Evolutionary conservation across 1,140 invertebrate genomes (phyloP).

Genomic region (Papilio aristodemus): DNA sequence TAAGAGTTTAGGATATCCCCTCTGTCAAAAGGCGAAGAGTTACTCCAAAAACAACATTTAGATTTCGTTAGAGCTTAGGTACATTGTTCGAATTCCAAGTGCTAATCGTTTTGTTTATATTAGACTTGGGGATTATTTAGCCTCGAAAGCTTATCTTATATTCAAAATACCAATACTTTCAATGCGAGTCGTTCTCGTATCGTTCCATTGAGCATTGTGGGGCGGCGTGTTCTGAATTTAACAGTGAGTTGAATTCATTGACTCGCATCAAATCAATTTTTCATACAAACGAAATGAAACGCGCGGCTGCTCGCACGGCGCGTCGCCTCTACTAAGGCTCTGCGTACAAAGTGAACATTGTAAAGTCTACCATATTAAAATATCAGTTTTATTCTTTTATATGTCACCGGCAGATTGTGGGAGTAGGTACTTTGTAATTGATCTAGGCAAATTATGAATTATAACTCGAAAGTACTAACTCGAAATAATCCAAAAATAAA

Average conservation of each 20-base stretch:
- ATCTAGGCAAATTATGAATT: too few relatives aligned
- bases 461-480: too few relatives aligned
- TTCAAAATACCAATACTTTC: neutral
- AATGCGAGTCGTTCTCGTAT: neutral
- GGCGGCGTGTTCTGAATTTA: neutral
- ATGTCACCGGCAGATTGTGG: too few relatives aligned
- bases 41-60: too few relatives aligned
- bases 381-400: neutral
- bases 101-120: too few relatives aligned
- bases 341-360: neutral
- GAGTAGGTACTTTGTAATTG: too few relatives aligned
- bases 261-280: slow-evolving; percentile 26
- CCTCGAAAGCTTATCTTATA: neutral
- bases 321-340: neutral
- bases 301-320: neutral
- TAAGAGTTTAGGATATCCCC: too few relatives aligned
- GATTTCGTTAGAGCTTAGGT: too few relatives aligned
- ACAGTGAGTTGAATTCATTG: slow-evolving; percentile 18
- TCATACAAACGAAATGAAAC: slow-evolving; percentile 24
- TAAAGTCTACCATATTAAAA: neutral
- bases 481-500: too few relatives aligned
- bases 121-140: too few relatives aligned
- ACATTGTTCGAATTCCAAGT: too few relatives aligned
- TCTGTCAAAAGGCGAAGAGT: too few relatives aligned
- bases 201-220: slow-evolving; percentile 2